Evolutionary conservation across 2,113 vertebrate species (phyloP), one percentile per base, ranked within the genome.

Genomic region (Sarotherodon lohbergeri): DNA sequence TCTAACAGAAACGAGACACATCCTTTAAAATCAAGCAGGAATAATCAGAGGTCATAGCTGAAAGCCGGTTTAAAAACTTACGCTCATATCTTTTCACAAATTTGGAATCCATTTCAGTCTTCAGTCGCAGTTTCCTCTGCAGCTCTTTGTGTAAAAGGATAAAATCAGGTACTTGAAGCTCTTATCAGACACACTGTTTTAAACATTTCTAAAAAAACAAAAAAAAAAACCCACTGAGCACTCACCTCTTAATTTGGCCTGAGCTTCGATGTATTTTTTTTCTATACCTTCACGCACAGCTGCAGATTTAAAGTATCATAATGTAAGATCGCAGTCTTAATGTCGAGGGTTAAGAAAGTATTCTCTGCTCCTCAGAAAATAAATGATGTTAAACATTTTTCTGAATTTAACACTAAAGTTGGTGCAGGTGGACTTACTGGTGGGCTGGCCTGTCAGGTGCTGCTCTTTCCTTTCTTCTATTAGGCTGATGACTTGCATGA

Each of bases 391-490:
- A 29, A 12, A 27, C 0, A 2, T 2, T 80, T 19, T 84, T 82
- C 10, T 24, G 36, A 78, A 78, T 78, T 11, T 78, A 55, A 46
- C 16, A 50, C 2, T 1, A 16, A 13, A 14, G 19, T 16, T 12
- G 52, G 8, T 5, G 24, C 27, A 55, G 56, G 2, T 32, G 12
- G 12, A 80, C 93, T 90, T 66, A 93, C 93, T 68, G 50, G 19
- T 54, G 12, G 2, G 4, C 78, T 81, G 63, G 61, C 27, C 63
- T 19, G 79, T 80, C 9, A 27, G 55, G 3, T 57, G n/a, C 22
- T 83, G 83, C 13, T 87, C 48, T 79, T 83, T 89, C 16, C 91
- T 2, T 13, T 92, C 89, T 54, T 88, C 83, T 91, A 93, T 88
- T 2, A 90, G 50, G 71, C 3, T 50, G 78, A 93, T 83, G 39